Percentiles rank a stretch among this genome's conserved stretches.
phyloP scores from a whole-genome alignment of 2,113 vertebrate genomes.

The Pipa parva region DNA sequence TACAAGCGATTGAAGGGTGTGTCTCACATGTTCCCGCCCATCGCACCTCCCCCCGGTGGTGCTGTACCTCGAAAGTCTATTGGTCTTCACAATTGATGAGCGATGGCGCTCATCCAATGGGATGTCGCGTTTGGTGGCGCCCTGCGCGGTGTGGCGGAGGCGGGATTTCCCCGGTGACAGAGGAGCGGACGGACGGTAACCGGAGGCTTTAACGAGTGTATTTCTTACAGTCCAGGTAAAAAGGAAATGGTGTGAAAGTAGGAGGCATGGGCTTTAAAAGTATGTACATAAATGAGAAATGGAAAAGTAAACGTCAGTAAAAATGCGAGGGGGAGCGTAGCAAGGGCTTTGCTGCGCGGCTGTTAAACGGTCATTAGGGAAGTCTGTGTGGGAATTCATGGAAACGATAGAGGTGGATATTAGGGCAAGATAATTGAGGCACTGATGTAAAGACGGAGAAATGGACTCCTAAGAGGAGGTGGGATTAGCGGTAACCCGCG shows the following conservation, averaged over 20 bases:
- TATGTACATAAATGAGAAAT: not conserved
- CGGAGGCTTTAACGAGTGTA: constrained; percentile 19
- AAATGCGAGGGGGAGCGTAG: not conserved
- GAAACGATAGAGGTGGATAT: too few species aligned
- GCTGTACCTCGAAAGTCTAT: not conserved
- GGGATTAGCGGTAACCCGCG: too few species aligned
- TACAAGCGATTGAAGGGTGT: not conserved
- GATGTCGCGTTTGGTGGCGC: constrained; percentile 34
- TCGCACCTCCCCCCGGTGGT: not conserved
- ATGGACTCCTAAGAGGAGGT: too few species aligned
- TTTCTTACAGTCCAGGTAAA: not conserved
- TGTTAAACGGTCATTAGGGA: not conserved
- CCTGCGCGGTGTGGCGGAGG: constrained; percentile 34
- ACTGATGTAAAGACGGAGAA: too few species aligned
- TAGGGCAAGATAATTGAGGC: too few species aligned
- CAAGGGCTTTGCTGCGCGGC: not conserved
- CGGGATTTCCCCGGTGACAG: constrained; percentile 38
- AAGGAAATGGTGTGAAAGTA: not conserved
- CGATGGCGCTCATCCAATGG: constrained; percentile 2
- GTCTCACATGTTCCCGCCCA: not conserved
- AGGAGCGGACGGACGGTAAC: constrained; percentile 27
- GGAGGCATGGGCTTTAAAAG: too few species aligned
- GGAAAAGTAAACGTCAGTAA: not conserved
- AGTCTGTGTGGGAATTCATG: too few species aligned
- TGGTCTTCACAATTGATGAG: constrained; percentile 6